Evolutionary conservation across 2,888 invertebrate species (phyloP).

Genomic region (Chesias legatella): DNA sequence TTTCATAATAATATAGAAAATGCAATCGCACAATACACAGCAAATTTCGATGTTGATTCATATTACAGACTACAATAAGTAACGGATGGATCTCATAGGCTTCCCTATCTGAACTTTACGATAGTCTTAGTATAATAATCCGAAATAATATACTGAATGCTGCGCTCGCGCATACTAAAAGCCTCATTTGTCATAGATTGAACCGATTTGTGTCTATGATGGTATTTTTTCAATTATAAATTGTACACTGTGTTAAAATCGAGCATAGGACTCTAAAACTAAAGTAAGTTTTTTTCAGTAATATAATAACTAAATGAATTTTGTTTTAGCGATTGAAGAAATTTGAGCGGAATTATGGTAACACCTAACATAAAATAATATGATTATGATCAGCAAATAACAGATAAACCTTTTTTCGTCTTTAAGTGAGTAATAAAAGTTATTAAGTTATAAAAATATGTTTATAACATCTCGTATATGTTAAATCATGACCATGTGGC

Average conservation of each 20-base stretch:
- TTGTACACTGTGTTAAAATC: background rate
- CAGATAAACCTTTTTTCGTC: too few relatives aligned
- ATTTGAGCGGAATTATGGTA: too few relatives aligned
- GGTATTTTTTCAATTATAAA: conserved; percentile 3
- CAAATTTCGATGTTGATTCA: background rate
- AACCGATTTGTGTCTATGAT: conserved; percentile 36
- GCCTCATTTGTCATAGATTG: conserved; percentile 45
- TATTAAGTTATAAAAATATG: too few relatives aligned
- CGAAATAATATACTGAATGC: conserved; percentile 38
- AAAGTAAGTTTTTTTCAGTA: too few relatives aligned
- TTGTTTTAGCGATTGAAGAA: too few relatives aligned
- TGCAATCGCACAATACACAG: too few relatives aligned
- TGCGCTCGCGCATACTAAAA: conserved; percentile 52
- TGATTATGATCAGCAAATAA: too few relatives aligned
- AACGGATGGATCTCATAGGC: conserved; percentile 12
- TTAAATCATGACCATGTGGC: conserved; percentile 3
- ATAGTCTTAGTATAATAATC: conserved; percentile 37
- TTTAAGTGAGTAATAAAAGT: too few relatives aligned
- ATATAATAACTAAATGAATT: too few relatives aligned
- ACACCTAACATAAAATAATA: too few relatives aligned
- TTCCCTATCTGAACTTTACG: conserved; percentile 6
- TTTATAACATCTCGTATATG: conserved; percentile 2
- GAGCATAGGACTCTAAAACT: too few relatives aligned
- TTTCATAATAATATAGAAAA: too few relatives aligned
- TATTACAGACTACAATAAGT: conserved; percentile 13